These are phyloP conservation scores for Daubentonia madagascariensis DNA, from an alignment of 2,113 vertebrate species.

Conservation along the genomic window DNA sequence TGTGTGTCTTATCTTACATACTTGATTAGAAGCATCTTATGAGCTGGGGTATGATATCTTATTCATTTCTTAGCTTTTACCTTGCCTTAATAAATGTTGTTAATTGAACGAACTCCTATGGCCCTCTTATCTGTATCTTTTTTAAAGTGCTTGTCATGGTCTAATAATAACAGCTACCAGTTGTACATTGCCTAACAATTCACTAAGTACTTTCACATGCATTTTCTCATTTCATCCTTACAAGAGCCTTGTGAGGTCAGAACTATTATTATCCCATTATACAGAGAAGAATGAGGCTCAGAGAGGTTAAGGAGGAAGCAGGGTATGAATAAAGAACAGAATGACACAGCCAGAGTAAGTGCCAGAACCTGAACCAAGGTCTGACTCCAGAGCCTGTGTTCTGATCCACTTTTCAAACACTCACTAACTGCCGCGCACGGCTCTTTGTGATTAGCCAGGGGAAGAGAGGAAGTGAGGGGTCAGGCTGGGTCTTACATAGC, in stretches of 20 bases:
- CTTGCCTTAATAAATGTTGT: conserved; percentile 28
- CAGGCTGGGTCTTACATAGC: conserved; percentile 86
- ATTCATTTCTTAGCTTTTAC: background rate
- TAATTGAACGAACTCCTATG: background rate
- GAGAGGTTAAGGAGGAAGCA: conserved; percentile 14
- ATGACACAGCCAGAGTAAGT: background rate
- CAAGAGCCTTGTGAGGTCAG: conserved; percentile 57
- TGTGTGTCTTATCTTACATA: background rate
- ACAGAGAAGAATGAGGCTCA: conserved; percentile 33
- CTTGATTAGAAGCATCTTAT: background rate
- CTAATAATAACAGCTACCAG: conserved; percentile 63
- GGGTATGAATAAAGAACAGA: background rate
- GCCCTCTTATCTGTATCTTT: conserved; percentile 44
- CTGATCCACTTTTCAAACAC: background rate
- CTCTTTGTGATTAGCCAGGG: background rate
- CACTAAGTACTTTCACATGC: conserved; percentile 22
- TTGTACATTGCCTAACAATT: background rate
- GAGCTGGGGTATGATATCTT: background rate
- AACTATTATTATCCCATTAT: conserved; percentile 72
- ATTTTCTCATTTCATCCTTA: conserved; percentile 21
- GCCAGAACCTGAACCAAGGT: background rate
- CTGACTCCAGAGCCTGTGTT: background rate
- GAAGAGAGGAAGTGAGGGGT: background rate
- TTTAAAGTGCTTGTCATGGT: conserved; percentile 21
- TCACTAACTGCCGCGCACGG: background rate